Evolutionary conservation across 2,888 invertebrate genomes (phyloP).

Genomic region (Nephrotoma flavescens): DNA sequence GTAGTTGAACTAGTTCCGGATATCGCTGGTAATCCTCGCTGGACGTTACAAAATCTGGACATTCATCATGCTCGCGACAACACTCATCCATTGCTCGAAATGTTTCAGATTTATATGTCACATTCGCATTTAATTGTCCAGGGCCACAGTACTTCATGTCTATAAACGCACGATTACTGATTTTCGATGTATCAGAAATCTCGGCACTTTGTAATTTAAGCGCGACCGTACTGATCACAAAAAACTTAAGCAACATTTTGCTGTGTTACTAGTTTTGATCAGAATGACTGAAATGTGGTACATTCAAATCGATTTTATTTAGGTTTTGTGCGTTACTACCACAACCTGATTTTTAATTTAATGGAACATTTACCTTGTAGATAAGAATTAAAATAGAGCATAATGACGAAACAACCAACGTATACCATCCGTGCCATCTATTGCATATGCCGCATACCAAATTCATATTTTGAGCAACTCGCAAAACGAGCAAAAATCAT

Average conservation of each 20-base stretch:
- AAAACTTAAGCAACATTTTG: not conserved
- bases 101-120: not conserved
- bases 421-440: not conserved
- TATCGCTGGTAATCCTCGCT: conserved; percentile 1
- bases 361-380: not conserved
- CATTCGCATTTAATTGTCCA: not conserved
- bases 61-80: conserved; percentile 3
- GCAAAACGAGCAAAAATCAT: not conserved
- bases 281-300: not conserved
- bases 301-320: not conserved
- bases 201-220: not conserved
- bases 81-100: not conserved
- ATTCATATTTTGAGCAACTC: not conserved
- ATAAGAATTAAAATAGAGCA: not conserved
- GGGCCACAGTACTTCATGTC: not conserved
- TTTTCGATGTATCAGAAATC: not conserved
- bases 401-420: not conserved
- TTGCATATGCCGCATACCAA: not conserved
- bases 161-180: not conserved
- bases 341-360: not conserved
- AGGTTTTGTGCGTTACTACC: not conserved
- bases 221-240: not conserved
- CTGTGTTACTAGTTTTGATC: not conserved
- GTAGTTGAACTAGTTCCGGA: not conserved
- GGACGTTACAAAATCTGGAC: not conserved